These are phyloP conservation scores for Ips nitidus DNA, from an alignment of 1,140 invertebrate species.

Conservation along the genomic window DNA sequence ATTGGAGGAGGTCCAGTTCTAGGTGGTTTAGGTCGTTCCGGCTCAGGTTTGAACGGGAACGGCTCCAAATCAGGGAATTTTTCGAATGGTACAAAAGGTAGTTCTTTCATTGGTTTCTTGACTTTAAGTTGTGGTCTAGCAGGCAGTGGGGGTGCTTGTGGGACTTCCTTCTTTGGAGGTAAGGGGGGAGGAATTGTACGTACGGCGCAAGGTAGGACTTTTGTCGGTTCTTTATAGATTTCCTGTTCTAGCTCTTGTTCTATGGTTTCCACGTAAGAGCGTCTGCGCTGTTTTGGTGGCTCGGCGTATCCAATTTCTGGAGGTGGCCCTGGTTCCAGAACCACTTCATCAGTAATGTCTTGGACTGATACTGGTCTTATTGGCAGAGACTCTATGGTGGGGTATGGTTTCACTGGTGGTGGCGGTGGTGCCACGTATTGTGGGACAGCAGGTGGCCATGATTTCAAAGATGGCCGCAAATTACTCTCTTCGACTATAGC, in stretches of 20 bases:
- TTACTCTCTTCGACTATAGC: conserved; percentile 52
- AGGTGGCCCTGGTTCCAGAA: conserved; percentile 63
- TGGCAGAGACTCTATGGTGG: conserved; percentile 44
- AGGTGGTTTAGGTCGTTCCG: conserved; percentile 48
- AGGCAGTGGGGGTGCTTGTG: conserved; percentile 53
- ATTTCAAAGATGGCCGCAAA: conserved; percentile 50
- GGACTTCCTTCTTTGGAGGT: conserved; percentile 55
- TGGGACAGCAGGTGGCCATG: conserved; percentile 50
- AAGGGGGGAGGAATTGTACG: conserved; percentile 56
- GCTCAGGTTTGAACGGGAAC: conserved; percentile 57
- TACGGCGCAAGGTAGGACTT: conserved; percentile 57
- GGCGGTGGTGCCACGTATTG: conserved; percentile 56
- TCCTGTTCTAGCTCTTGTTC: conserved; percentile 62
- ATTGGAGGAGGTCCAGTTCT: conserved; percentile 57
- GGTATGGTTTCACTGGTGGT: conserved; percentile 46
- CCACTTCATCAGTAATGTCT: conserved; percentile 53
- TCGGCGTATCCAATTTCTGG: conserved; percentile 66
- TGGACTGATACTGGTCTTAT: conserved; percentile 50
- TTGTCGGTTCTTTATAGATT: conserved; percentile 57
- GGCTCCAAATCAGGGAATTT: conserved; percentile 57
- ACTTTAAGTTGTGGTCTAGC: conserved; percentile 40
- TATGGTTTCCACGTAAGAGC: conserved; percentile 60
- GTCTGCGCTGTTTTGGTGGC: conserved; percentile 52
- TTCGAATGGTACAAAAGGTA: conserved; percentile 49
- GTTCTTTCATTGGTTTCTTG: conserved; percentile 41